Conservation (phyloP, 2,113 vertebrate species). For the Garra rufa region DNA sequence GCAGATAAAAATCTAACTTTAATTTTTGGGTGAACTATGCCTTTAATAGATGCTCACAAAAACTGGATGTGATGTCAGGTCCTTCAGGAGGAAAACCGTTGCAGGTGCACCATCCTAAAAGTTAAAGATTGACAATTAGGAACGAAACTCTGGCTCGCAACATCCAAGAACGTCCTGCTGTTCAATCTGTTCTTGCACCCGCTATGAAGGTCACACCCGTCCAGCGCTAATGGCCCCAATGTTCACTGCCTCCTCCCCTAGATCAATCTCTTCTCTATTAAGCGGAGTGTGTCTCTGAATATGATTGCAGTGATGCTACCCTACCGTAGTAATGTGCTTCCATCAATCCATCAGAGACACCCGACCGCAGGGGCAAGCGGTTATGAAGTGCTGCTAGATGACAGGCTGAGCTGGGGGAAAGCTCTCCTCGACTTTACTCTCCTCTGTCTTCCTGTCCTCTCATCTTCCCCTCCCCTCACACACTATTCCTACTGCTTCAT, state of each 20-base stretch:
- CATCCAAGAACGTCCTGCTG: neutral
- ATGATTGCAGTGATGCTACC: conserved; percentile 79
- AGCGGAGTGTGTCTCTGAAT: conserved; percentile 71
- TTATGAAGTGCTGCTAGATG: conserved; percentile 80
- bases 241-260: conserved; percentile 66
- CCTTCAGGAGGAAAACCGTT: neutral
- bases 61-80: neutral
- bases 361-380: conserved; percentile 70
- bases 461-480: conserved; percentile 30
- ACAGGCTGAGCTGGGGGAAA: conserved; percentile 69
- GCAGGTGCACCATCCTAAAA: neutral
- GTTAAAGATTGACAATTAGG: neutral
- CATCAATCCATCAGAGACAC: conserved; percentile 81
- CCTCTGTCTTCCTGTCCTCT: conserved; percentile 52
- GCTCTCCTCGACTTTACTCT: conserved; percentile 40
- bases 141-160: neutral
- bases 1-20: too few species aligned
- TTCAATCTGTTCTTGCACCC: conserved; percentile 40
- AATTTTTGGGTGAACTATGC: too few species aligned
- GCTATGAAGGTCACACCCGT: conserved; percentile 75
- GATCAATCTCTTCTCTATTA: conserved; percentile 83
- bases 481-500: conserved; percentile 21
- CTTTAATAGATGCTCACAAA: neutral
- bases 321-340: conserved; percentile 78
- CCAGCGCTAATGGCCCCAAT: conserved; percentile 67